phyloP scores from a whole-genome alignment of 2,113 vertebrate species.

The Ammospiza nelsoni region DNA sequence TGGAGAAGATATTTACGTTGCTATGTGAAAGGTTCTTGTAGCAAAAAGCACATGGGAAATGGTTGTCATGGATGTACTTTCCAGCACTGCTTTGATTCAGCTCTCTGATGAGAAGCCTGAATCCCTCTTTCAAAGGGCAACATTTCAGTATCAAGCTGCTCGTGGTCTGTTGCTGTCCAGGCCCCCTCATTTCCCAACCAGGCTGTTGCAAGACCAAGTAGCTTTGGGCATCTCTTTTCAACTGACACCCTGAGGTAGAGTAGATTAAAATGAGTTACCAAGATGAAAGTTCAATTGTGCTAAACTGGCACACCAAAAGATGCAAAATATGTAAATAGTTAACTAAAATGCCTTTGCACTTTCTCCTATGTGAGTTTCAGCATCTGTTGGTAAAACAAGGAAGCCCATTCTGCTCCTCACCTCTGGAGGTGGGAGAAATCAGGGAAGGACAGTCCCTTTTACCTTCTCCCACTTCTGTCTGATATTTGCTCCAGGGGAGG shows the following conservation, averaged over 20 bases:
- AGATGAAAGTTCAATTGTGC: background rate
- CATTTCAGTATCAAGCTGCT: background rate
- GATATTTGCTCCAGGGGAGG: background rate
- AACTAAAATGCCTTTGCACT: background rate
- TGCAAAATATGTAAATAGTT: background rate
- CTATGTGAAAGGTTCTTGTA: background rate
- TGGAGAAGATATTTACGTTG: background rate
- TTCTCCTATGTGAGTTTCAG: background rate
- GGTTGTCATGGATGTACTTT: background rate
- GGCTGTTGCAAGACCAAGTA: background rate
- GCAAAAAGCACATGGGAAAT: background rate
- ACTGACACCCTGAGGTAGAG: background rate
- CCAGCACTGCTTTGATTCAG: background rate
- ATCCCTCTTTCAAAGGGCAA: background rate
- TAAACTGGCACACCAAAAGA: background rate
- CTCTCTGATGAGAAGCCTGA: background rate
- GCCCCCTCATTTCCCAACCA: background rate
- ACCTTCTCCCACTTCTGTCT: background rate
- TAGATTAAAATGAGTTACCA: background rate
- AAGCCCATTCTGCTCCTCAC: background rate
- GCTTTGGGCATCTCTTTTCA: background rate
- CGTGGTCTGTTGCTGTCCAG: background rate
- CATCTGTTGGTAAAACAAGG: background rate
- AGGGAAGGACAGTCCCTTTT: background rate
- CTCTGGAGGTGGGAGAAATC: background rate